Evolutionary conservation across 2,888 invertebrate species (phyloP).

Genomic region (Slavum lentiscoides): DNA sequence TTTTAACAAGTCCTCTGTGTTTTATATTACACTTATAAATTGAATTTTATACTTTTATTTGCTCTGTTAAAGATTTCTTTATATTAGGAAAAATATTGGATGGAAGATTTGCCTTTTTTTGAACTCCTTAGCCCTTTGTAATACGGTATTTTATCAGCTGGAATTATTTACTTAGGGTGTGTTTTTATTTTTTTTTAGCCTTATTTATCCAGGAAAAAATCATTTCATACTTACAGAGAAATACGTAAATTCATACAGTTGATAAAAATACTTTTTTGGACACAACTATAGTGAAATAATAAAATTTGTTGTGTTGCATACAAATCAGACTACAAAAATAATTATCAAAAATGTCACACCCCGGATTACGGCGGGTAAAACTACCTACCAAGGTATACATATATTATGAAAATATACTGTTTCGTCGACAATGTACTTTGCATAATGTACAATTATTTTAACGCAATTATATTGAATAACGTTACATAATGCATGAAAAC

Average conservation of each 20-base stretch:
- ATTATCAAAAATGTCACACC: slow-evolving; percentile 16
- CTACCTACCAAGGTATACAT: neutral
- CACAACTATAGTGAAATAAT: slow-evolving; percentile 1
- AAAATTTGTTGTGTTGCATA: slow-evolving; percentile 3
- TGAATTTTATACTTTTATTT: too few species aligned
- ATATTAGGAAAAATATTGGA: too few species aligned
- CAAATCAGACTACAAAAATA: neutral
- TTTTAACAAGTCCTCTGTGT: neutral
- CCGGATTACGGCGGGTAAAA: neutral
- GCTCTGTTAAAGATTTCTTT: too few species aligned
- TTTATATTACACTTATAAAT: too few species aligned
- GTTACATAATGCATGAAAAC: slow-evolving; percentile 5
- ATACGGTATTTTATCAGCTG: too few species aligned
- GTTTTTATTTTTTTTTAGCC: neutral
- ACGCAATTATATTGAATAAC: neutral
- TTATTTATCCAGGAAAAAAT: neutral
- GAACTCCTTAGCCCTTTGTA: too few species aligned
- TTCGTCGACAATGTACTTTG: neutral
- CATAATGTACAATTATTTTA: slow-evolving; percentile 2
- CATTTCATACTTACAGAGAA: neutral
- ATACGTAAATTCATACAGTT: neutral
- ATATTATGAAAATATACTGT: neutral
- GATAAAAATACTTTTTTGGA: neutral
- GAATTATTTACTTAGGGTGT: too few species aligned
- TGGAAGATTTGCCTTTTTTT: too few species aligned